Conservation (phyloP, 2,888 invertebrate species). For the Pseudococcus jackbeardsleyi region DNA sequence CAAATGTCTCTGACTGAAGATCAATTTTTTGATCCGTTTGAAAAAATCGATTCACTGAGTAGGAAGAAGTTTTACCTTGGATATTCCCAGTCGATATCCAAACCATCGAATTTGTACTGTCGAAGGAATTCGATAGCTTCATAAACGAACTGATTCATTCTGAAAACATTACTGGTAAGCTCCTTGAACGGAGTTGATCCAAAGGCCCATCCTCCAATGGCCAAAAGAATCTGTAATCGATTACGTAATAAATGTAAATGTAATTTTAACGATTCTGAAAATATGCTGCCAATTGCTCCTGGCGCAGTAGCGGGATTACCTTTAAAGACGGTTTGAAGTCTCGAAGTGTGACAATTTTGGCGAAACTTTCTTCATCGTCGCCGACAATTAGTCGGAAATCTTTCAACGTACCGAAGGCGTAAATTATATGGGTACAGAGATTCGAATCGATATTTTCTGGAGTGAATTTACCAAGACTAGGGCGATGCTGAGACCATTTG, state of each 20-base stretch:
- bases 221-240: conserved; percentile 78
- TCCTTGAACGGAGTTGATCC: conserved; percentile 96
- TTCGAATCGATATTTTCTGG: conserved; percentile 90
- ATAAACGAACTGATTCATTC: conserved; percentile 96
- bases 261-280: not conserved
- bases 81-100: conserved; percentile 96
- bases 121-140: conserved; percentile 93
- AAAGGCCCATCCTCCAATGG: conserved; percentile 97
- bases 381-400: conserved; percentile 86
- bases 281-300: not conserved
- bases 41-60: too few species aligned
- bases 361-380: conserved; percentile 84
- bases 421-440: conserved; percentile 94
- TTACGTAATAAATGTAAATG: too few species aligned
- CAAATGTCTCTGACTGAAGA: too few species aligned
- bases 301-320: conserved; percentile 71
- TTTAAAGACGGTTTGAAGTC: conserved; percentile 91
- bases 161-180: conserved; percentile 89
- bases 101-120: conserved; percentile 90
- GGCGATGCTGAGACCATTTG: conserved; percentile 95
- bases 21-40: too few species aligned
- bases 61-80: conserved; percentile 74
- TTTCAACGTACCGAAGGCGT: conserved; percentile 92
- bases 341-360: conserved; percentile 85
- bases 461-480: conserved; percentile 87